Conservation (phyloP, 2,113 vertebrate species). For the Galbula dea region DNA sequence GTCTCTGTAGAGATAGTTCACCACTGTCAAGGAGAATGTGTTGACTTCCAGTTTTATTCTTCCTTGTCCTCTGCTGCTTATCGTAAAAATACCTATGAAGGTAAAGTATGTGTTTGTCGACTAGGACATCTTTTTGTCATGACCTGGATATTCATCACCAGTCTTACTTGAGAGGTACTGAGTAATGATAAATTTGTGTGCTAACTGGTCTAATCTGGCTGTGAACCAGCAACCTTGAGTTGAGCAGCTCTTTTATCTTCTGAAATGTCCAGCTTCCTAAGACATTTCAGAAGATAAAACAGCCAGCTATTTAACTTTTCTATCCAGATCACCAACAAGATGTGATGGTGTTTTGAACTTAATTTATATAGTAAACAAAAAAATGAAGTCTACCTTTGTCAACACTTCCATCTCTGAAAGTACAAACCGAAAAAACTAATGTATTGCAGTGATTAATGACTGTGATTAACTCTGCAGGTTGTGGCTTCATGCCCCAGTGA, state of each 20-base stretch:
- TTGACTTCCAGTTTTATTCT: background rate
- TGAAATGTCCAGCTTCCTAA: background rate
- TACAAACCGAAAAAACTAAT: background rate
- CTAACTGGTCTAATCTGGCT: background rate
- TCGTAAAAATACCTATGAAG: background rate
- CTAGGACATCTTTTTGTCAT: background rate
- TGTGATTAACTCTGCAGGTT: slow-evolving; percentile 82
- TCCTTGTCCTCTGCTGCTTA: background rate
- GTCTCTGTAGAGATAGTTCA: background rate
- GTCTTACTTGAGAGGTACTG: background rate
- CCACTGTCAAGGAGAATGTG: background rate
- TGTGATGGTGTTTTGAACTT: background rate
- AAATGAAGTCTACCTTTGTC: slow-evolving; percentile 40
- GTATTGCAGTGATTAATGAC: slow-evolving; percentile 80
- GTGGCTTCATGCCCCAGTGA: slow-evolving; percentile 77
- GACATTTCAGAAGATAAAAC: background rate
- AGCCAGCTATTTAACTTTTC: background rate
- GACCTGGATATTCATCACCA: background rate
- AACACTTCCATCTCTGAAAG: background rate
- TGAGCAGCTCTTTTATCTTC: background rate
- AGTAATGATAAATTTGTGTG: background rate
- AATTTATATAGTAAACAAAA: slow-evolving; percentile 61
- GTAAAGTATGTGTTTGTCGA: background rate
- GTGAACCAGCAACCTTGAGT: background rate
- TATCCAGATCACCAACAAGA: background rate